Evolutionary conservation across 2,797 vertebrate species (phyloP), one percentile per base, ranked within the genome.

Genomic region (Epinephelus coioides): DNA sequence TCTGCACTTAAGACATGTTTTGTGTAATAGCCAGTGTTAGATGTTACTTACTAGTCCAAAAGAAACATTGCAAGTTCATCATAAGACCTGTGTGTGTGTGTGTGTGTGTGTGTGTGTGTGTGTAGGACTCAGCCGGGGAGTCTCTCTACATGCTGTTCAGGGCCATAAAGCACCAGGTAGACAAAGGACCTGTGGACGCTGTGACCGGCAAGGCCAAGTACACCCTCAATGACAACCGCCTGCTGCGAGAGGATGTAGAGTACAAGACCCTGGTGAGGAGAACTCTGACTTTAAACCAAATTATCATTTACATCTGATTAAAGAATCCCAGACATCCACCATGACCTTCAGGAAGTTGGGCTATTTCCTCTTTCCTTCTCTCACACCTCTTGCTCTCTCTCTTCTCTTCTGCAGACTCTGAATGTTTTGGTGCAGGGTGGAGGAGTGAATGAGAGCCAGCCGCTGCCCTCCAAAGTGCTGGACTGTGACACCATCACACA

Each of bases 81-180:
- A 40, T 40, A 9, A 40, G 8, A 40, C 38, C 38, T 40, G n/a
- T n/a, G 25, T 75, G 50, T 86, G 60, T 83, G 46, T 50, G 17
- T 23, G 23, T 23, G 23, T 23, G 23, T 23, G 23, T 23, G 23
- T 23, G 23, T 23, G 23, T 23, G 23, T 23, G 23, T 23, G 23
- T 23, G 23, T 23, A 99, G 98, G 98, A 99, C 89, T 98, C 97
- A 0, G 98, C 97, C 0, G 98, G 98, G 10, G 98, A 99, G 88
- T 96, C 97, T 6, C 97, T 99, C 30, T 99, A 98, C 90, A 99
- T 99, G 98, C 95, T 99, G 56, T 99, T 99, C 86, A 96, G 97
- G 81, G 98, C 98, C 62, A 99, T 99, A 90, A 99, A 99, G 88
- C 98, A 99, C 90, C 98, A 99, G 82, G 98, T 99, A 60, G 98